Conservation (phyloP, 2,888 invertebrate species). For the Drosophila cognata region DNA sequence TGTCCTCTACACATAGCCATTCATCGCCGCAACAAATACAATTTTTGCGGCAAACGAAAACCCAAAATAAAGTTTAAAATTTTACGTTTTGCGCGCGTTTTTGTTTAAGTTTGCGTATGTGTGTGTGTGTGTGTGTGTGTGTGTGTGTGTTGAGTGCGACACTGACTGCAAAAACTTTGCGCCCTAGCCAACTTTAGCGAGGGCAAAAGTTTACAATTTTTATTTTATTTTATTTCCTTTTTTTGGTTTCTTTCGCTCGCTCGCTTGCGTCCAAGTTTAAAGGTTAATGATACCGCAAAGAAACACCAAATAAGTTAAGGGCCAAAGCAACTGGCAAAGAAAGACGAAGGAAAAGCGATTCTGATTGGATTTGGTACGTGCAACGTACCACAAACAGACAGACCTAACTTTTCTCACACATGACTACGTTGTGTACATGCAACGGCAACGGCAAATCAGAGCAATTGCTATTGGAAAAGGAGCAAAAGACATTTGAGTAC, state of each 20-base stretch:
- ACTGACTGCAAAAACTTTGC: slow-evolving; percentile 67
- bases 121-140: not conserved
- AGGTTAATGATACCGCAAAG: slow-evolving; percentile 78
- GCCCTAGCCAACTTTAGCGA: slow-evolving; percentile 59
- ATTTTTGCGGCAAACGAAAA: slow-evolving; percentile 79
- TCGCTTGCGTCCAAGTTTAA: slow-evolving; percentile 67
- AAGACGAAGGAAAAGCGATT: slow-evolving; percentile 53
- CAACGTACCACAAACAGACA: slow-evolving; percentile 9
- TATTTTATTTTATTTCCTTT: slow-evolving; percentile 23
- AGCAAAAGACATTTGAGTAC: not conserved
- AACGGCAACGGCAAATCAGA: slow-evolving; percentile 13
- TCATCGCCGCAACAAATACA: slow-evolving; percentile 69
- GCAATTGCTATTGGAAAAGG: not conserved
- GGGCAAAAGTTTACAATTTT: slow-evolving; percentile 76
- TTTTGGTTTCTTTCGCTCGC: slow-evolving; percentile 5
- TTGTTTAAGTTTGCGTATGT: slow-evolving; percentile 17
- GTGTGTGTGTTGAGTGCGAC: slow-evolving; percentile 43
- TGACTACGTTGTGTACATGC: slow-evolving; percentile 4
- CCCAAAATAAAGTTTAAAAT: slow-evolving; percentile 79
- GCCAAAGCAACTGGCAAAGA: slow-evolving; percentile 26
- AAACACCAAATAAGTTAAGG: slow-evolving; percentile 77
- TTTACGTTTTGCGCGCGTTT: slow-evolving; percentile 57
- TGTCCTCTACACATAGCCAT: slow-evolving; percentile 19
- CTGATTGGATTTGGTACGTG: slow-evolving; percentile 74
- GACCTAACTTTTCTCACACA: slow-evolving; percentile 15